phyloP scores from a whole-genome alignment of 2,113 vertebrate genomes.

The Glaucomys volans region DNA sequence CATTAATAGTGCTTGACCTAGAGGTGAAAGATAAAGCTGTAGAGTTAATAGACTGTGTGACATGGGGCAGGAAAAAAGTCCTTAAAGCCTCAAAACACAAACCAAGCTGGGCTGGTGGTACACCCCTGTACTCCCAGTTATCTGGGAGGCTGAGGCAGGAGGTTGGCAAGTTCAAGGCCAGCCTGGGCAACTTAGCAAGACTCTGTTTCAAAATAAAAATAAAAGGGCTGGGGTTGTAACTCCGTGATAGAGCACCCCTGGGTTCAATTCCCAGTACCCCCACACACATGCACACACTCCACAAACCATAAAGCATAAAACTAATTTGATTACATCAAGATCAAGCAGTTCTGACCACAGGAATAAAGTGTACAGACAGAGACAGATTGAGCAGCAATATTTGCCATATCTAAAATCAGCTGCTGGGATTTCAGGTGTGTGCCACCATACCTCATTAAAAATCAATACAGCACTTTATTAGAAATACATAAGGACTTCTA shows the following conservation, averaged over 20 bases:
- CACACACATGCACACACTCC: no score
- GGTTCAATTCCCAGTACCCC: no score
- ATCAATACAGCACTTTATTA: not conserved
- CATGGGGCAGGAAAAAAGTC: not conserved
- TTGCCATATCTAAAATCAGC: not conserved
- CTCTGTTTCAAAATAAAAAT: no score
- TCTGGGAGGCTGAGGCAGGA: no score
- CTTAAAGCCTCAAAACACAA: slow-evolving; percentile 9
- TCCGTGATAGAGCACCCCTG: no score
- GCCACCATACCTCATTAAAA: not conserved
- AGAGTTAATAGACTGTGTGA: not conserved
- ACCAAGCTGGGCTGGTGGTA: no score
- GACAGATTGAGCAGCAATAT: not conserved
- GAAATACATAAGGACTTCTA: not conserved
- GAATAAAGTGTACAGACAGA: not conserved
- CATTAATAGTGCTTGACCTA: not conserved
- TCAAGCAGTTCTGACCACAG: not conserved
- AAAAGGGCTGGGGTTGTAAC: no score
- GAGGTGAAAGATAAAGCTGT: not conserved
- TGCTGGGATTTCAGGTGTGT: no score
- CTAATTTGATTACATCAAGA: not conserved
- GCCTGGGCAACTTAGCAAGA: no score
- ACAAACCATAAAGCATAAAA: not conserved
- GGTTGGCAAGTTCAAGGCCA: no score
- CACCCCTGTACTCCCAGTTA: no score